Conservation (phyloP, 2,888 invertebrate species). For the Cordylochernes scorpioides region DNA sequence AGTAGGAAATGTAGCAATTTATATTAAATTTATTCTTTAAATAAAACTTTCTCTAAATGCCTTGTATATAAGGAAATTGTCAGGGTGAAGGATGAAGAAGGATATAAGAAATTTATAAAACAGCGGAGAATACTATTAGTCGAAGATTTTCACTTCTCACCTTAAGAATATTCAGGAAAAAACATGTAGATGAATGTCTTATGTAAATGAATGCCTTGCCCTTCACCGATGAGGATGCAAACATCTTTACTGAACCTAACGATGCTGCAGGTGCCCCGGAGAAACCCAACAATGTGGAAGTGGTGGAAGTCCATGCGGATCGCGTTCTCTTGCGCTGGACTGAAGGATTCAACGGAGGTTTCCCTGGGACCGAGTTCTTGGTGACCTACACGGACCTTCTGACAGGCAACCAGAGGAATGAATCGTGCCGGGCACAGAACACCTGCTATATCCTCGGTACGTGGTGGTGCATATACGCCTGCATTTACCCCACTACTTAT, state of each 20-base stretch:
- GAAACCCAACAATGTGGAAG: conserved; percentile 40
- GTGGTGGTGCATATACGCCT: no score
- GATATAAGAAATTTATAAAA: no score
- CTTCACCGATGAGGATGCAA: not conserved
- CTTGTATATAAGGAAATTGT: no score
- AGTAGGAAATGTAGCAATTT: no score
- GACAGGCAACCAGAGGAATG: conserved; percentile 23
- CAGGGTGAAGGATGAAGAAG: no score
- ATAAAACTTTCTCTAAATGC: no score
- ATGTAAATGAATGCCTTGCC: not conserved
- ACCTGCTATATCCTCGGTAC: conserved; percentile 52
- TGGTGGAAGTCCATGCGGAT: conserved; percentile 32
- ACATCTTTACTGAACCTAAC: not conserved
- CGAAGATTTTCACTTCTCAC: no score
- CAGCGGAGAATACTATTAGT: no score
- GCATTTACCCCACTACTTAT: no score
- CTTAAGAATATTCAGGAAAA: no score
- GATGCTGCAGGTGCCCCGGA: conserved; percentile 53
- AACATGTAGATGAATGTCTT: no score
- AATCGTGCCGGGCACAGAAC: conserved; percentile 42
- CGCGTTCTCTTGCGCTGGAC: conserved; percentile 58
- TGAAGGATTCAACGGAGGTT: conserved; percentile 66
- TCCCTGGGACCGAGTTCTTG: conserved; percentile 35
- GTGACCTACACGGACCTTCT: conserved; percentile 55
- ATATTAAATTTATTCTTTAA: no score